Conservation (phyloP, 2,113 vertebrate species). For the Malurus melanocephalus region DNA sequence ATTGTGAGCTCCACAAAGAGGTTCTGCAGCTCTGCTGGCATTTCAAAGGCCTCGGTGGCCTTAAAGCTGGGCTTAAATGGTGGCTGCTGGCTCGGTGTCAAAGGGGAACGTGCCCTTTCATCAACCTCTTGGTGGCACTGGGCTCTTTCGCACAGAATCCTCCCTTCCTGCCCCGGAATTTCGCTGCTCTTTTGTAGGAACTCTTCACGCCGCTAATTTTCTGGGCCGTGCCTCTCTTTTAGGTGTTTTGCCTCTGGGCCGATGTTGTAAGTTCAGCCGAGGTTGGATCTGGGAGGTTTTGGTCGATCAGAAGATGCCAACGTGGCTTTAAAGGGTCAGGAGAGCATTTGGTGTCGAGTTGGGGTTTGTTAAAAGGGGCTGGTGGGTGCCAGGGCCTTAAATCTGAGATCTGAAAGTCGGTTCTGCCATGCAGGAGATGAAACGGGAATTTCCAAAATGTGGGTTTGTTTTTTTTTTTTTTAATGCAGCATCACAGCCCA, state of each 20-base stretch:
- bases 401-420: not conserved
- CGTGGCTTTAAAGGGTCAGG: not conserved
- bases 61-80: not conserved
- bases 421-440: not conserved
- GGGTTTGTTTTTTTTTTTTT: not conserved
- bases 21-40: not conserved
- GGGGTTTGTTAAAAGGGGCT: not conserved
- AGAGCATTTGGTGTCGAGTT: accelerated
- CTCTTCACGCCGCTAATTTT: not conserved
- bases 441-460: accelerated
- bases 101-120: not conserved
- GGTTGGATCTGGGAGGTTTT: not conserved
- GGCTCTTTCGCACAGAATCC: not conserved
- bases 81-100: slow-evolving; percentile 33
- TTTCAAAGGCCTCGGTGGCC: not conserved
- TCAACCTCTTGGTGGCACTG: not conserved
- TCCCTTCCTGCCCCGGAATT: not conserved
- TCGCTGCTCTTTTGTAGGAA: not conserved
- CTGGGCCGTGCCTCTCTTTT: not conserved
- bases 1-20: not conserved
- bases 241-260: not conserved
- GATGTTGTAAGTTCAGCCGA: accelerated
- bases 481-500: not conserved
- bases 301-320: not conserved
- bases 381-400: not conserved